Evolutionary conservation across 1,140 invertebrate genomes (phyloP).

Genomic region (Chrysomallon squamiferum): DNA sequence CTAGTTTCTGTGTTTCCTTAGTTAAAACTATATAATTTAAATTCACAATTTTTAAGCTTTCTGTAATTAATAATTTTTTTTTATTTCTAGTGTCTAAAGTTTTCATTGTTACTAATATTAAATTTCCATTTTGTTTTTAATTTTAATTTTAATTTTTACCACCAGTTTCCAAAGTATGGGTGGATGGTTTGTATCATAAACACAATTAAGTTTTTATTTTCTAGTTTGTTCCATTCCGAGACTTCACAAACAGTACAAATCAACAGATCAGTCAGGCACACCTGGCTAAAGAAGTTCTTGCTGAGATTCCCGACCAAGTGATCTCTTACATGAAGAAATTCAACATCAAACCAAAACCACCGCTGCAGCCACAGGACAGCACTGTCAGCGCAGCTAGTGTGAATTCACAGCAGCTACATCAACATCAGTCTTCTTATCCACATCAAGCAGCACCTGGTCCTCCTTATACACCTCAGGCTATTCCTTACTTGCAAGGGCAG

Average conservation of each 20-base stretch:
- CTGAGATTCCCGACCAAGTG: conserved; percentile 71
- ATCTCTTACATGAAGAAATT: conserved; percentile 70
- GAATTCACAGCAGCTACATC: not conserved
- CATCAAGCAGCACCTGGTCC: not conserved
- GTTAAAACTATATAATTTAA: too few relatives aligned
- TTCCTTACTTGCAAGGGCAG: too few relatives aligned
- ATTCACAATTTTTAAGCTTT: too few relatives aligned
- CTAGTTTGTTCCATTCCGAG: conserved; percentile 69
- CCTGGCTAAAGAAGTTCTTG: conserved; percentile 71
- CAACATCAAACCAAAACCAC: conserved; percentile 62
- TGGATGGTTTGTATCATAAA: too few relatives aligned
- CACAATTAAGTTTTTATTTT: conserved; percentile 21
- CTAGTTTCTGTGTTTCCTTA: too few relatives aligned
- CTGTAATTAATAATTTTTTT: too few relatives aligned
- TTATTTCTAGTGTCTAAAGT: too few relatives aligned
- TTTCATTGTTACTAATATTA: too few relatives aligned
- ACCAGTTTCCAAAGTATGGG: too few relatives aligned
- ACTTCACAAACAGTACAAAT: conserved; percentile 59
- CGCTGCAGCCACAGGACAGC: not conserved
- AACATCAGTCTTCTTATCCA: not conserved
- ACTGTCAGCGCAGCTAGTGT: conserved; percentile 43
- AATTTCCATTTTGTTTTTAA: too few relatives aligned
- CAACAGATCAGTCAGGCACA: conserved; percentile 47
- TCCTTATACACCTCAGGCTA: not conserved
- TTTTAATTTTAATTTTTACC: too few relatives aligned